Base-by-base conservation (phyloP, 2,113 vertebrate species). In the Phyllostomus hastatus region DNA sequence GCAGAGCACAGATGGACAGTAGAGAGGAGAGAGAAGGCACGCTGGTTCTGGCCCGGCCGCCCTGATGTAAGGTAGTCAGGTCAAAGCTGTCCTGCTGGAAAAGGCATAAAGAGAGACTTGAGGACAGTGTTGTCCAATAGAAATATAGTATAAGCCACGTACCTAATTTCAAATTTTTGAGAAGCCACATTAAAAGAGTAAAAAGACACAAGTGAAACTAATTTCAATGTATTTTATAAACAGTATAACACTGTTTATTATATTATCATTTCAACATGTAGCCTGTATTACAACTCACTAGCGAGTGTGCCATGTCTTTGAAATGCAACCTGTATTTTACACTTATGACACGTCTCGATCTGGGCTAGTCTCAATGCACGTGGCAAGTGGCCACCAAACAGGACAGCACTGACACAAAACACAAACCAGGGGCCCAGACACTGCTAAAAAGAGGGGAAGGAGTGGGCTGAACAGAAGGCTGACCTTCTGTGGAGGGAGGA, bases 181-280 rank as follows among this genome's bases (percentile, higher is more conserved):
- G 69, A 52, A 48, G n/a, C 52, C 61, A 78, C 76, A 11, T 50
- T 84, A 28, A 88, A 54, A 83, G 94, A 93, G 17, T 69, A 73
- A 84, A 83, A 46, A 66, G 78, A 85, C 69, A 66, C 90, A 59
- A 75, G 38, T 15, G 46, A 84, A 64, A 72, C 26, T 57, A 33
- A 88, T 64, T 81, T 88, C 54, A 90, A 50, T 67, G 10, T 70
- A 52, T 59, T 80, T 95, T 64, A 91, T 66, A 93, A 93, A 87
- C 57, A 86, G 41, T 41, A 57, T 12, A 83, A 80, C 46, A 75
- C 8, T 83, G 35, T 89, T 59, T n/a, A 50, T 57, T 73, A 38
- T n/a, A 69, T 38, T 57, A 69, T 59, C 73, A 67, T 78, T n/a
- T 75, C 48, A 94, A 19, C 5, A 33, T 38, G 10, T 64, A 83